A percentile compares a stretch with the other conserved stretches of the same genome.
Evolutionary conservation across 1,140 invertebrate species (phyloP).

Genomic region (Proales similis): DNA sequence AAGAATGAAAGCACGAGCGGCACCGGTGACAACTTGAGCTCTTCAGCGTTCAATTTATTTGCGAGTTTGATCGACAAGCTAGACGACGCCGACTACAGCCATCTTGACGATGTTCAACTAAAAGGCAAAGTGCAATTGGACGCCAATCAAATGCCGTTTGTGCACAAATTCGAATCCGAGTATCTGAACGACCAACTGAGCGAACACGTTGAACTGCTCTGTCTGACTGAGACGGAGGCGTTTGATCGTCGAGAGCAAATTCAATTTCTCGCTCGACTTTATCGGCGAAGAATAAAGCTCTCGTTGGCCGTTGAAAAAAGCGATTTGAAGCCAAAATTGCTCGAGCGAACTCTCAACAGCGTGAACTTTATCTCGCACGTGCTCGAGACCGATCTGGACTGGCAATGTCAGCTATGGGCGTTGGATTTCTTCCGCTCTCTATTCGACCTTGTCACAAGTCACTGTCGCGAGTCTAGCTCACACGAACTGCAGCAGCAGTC

Average conservation of each 20-base stretch:
- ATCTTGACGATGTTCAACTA: too few species aligned
- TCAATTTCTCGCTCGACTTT: slow-evolving; percentile 19
- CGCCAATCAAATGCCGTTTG: too few species aligned
- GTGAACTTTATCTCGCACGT: slow-evolving; percentile 29
- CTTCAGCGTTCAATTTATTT: too few species aligned
- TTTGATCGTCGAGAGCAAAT: slow-evolving; percentile 19
- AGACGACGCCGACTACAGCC: too few species aligned
- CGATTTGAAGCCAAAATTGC: background rate
- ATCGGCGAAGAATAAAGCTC: background rate
- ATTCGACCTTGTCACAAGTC: too few species aligned
- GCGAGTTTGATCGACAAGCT: too few species aligned
- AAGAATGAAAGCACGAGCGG: too few species aligned
- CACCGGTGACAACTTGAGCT: too few species aligned
- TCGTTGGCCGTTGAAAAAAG: background rate
- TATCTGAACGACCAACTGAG: background rate
- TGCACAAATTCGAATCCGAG: too few species aligned
- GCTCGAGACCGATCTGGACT: slow-evolving; percentile 16
- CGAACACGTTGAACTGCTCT: background rate
- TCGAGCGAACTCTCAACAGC: too few species aligned
- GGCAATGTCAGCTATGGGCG: slow-evolving; percentile 23
- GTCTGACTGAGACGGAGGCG: slow-evolving; percentile 15
- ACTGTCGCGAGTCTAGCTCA: background rate
- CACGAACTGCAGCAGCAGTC: background rate
- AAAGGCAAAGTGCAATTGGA: too few species aligned
- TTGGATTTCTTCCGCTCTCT: slow-evolving; percentile 2